phyloP scores from a whole-genome alignment of 2,888 invertebrate species.

The Tiliacea citrago region DNA sequence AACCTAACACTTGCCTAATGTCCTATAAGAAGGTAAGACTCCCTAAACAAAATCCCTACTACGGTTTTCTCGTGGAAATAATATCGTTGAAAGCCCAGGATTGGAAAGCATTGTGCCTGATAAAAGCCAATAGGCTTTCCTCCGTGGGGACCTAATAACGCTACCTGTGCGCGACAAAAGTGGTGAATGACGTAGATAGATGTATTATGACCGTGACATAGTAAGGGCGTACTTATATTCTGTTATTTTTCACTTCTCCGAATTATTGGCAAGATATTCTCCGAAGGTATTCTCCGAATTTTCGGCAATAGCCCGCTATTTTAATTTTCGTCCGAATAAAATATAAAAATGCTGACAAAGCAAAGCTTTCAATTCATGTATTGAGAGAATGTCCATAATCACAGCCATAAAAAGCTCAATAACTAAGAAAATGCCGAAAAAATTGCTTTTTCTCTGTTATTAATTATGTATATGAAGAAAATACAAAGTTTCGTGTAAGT shows the following conservation, averaged over 20 bases:
- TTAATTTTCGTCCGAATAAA: not conserved
- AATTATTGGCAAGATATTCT: no score
- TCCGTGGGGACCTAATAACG: slow-evolving; percentile 44
- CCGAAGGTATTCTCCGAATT: no score
- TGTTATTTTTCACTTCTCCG: slow-evolving; percentile 25
- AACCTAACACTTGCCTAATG: not conserved
- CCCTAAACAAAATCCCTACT: not conserved
- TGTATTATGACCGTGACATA: slow-evolving; percentile 22
- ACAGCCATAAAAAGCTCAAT: not conserved
- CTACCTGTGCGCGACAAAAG: slow-evolving; percentile 19
- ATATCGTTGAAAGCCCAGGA: slow-evolving; percentile 38
- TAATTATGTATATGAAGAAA: not conserved
- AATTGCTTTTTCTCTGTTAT: not conserved
- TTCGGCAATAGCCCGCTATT: not conserved
- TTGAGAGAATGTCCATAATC: not conserved
- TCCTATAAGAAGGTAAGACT: not conserved
- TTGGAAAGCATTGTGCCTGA: slow-evolving; percentile 47
- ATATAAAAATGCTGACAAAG: not conserved
- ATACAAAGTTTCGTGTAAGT: no score
- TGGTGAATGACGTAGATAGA: slow-evolving; percentile 18
- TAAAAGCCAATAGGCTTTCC: slow-evolving; percentile 43
- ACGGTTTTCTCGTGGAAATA: slow-evolving; percentile 15
- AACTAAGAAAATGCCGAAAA: not conserved
- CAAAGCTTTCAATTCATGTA: not conserved
- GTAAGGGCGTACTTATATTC: not conserved